Percentiles rank a stretch among this genome's conserved stretches.
phyloP scores from a whole-genome alignment of 2,113 vertebrate species.

The Tragelaphus scriptus region DNA sequence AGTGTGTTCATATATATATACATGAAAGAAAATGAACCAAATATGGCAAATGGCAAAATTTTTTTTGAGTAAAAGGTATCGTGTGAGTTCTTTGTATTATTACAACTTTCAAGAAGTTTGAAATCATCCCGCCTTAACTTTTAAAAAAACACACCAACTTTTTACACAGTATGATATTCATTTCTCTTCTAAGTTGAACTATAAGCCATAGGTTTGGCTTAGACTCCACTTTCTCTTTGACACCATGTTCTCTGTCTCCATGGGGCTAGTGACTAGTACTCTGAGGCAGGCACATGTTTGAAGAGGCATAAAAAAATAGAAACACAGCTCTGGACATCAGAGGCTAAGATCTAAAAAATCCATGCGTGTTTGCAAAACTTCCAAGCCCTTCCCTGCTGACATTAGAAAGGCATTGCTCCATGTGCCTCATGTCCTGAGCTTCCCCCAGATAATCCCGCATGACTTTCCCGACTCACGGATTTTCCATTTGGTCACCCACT shows the following conservation, averaged over 20 bases:
- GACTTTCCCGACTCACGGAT: conserved; percentile 30
- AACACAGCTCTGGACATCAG: not conserved
- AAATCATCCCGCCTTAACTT: not conserved
- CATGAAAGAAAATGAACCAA: not conserved
- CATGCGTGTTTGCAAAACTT: not conserved
- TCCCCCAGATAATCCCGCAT: conserved; percentile 30
- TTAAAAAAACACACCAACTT: not conserved
- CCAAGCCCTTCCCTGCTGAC: conserved; percentile 27
- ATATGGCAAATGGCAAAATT: not conserved
- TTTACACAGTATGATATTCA: not conserved
- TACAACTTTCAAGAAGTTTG: not conserved
- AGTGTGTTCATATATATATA: not conserved
- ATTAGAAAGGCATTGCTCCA: conserved; percentile 18
- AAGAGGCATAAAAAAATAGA: conserved; percentile 17
- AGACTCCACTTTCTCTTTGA: not conserved
- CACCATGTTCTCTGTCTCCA: not conserved
- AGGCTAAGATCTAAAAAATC: not conserved
- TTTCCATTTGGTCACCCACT: conserved; percentile 69
- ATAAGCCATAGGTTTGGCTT: not conserved
- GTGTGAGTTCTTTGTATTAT: not conserved
- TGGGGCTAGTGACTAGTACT: not conserved
- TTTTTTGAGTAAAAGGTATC: not conserved
- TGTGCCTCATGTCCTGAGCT: conserved; percentile 42
- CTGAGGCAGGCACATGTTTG: not conserved
- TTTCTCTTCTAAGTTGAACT: not conserved